A percentile compares a stretch with the other conserved stretches of the same genome.
These are phyloP conservation scores for Benthosema pterotum DNA, from an alignment of 2,797 vertebrate genomes.

Conservation along the genomic window DNA sequence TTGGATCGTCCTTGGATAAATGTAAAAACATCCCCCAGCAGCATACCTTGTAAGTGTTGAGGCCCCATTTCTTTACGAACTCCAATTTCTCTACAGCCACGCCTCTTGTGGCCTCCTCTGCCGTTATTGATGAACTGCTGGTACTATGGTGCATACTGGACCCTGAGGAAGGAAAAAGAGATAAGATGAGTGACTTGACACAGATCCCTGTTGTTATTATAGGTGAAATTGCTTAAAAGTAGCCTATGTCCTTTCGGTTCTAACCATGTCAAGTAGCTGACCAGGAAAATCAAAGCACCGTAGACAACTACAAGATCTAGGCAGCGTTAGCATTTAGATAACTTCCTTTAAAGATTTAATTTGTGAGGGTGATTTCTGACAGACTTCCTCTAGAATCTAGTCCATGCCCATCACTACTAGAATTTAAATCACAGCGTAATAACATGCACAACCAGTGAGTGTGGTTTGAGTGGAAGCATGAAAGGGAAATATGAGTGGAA, in stretches of 20 bases:
- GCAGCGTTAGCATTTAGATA: no score
- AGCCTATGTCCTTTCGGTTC: no score
- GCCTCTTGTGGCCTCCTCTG: slow-evolving; percentile 86
- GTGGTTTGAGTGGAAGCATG: slow-evolving; percentile 12
- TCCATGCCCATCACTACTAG: slow-evolving; percentile 13
- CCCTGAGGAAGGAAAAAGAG: slow-evolving; percentile 71
- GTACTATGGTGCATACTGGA: slow-evolving; percentile 86
- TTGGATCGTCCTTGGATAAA: no score
- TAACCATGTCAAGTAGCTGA: no score
- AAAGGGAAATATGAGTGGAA: slow-evolving; percentile 19
- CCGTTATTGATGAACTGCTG: slow-evolving; percentile 71
- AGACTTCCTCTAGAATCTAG: background rate
- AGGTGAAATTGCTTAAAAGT: no score
- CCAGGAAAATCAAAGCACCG: no score
- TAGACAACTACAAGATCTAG: no score
- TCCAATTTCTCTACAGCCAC: slow-evolving; percentile 95
- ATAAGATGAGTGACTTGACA: background rate
- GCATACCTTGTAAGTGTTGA: slow-evolving; percentile 95
- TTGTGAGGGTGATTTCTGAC: background rate
- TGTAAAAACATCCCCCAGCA: no score
- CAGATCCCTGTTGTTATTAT: no score
- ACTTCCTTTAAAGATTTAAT: background rate
- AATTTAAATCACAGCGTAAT: slow-evolving; percentile 4
- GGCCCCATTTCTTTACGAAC: slow-evolving; percentile 92
- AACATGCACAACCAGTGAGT: slow-evolving; percentile 21